Evolutionary conservation across 2,113 vertebrate species (phyloP).

Genomic region (Rhea pennata): DNA sequence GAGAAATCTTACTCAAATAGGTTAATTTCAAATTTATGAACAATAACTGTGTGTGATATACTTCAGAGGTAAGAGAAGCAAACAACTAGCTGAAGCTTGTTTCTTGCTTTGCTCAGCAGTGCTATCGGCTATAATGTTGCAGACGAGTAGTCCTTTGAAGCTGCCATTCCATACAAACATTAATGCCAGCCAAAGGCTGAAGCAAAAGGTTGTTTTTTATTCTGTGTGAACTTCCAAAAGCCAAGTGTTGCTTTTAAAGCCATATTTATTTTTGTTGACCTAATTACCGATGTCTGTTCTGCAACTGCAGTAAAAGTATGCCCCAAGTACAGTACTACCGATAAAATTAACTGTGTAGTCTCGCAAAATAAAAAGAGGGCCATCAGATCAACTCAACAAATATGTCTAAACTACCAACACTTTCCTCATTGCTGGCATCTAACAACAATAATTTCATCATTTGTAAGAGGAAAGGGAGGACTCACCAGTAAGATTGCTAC

Average conservation of each 20-base stretch:
- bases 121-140: accelerated
- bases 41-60: neutral
- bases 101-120: accelerated
- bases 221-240: neutral
- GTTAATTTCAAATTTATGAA: neutral
- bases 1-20: neutral
- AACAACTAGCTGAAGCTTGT: neutral
- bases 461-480: neutral
- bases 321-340: neutral
- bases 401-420: neutral
- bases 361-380: neutral
- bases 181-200: neutral
- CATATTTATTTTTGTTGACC: neutral
- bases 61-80: neutral
- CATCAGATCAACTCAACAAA: neutral
- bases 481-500: neutral
- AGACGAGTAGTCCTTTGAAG: neutral
- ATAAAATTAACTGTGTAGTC: neutral
- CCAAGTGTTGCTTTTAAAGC: neutral
- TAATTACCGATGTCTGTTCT: neutral
- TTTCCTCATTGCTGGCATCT: neutral
- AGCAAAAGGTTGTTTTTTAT: neutral
- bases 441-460: neutral
- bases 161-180: neutral
- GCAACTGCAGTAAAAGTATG: neutral